Base-by-base conservation (phyloP, 2,797 vertebrate species). In the Iguana delicatissima region DNA sequence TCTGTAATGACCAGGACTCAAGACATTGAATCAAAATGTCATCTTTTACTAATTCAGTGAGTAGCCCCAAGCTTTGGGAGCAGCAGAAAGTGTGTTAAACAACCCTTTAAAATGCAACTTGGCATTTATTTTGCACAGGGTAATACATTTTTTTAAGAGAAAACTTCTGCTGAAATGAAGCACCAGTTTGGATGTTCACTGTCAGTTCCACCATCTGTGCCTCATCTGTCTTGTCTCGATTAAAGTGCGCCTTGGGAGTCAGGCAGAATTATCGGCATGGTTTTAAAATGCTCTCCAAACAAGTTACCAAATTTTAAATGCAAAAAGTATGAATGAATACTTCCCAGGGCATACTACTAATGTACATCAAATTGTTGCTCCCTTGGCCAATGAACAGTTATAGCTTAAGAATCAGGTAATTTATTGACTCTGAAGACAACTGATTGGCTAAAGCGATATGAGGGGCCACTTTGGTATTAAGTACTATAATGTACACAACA, bases 11-110 rank as follows among this genome's bases (percentile, higher is more conserved):
- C 10, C 16, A 85, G 2, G 10, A 76, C 29, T 26, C 74, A 38
- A 32, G 59, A n/a, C 59, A 84, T 38, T 57, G 38, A 79, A 86
- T 69, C 52, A 79, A 83, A 79, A 12, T 77, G 52, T 64, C 76
- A 91, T 81, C 82, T 93, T 85, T 74, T 90, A 90, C 81, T 92
- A 89, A 93, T 94, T 90, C 88, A 93, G 52, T 7, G 9, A 29
- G 10, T 4, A 8, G 52, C 4, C 32, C 46, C 29, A 26, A 92
- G 91, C 93, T 86, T 93, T 91, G 90, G 38, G 38, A 87, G 90
- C 62, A 38, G 26, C 38, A 84, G 52, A 29, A 79, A 18, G 18
- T 32, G 32, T 72, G n/a, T 69, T 42, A 72, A 92, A 83, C 79
- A 35, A 73, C 2, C 22, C 24, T 80, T 64, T 87, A 86, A 93